These are phyloP conservation scores for Cataglyphis cursor DNA, from an alignment of 2,888 invertebrate genomes.

Conservation along the genomic window DNA sequence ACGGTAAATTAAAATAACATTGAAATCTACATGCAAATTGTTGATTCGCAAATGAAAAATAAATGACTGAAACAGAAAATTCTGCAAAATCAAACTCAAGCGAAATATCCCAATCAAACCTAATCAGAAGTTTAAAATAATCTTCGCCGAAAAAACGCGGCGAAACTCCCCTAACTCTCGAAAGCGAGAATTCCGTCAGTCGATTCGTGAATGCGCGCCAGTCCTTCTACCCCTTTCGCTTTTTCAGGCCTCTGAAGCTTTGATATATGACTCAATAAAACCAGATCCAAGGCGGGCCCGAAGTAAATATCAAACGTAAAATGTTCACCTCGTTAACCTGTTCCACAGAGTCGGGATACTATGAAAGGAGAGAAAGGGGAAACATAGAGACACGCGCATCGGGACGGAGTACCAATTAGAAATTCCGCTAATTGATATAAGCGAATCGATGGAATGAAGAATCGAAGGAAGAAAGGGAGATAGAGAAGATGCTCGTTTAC, in stretches of 20 bases:
- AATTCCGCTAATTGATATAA: constrained; percentile 77
- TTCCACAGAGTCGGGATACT: constrained; percentile 57
- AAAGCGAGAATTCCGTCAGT: constrained; percentile 52
- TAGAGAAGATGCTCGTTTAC: background rate
- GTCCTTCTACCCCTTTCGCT: constrained; percentile 51
- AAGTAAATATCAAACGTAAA: constrained; percentile 85
- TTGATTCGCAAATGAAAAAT: background rate
- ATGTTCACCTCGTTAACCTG: constrained; percentile 84
- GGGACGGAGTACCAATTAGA: constrained; percentile 75
- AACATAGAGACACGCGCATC: constrained; percentile 64
- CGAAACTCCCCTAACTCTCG: background rate
- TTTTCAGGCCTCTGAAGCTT: constrained; percentile 70
- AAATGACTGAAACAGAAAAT: background rate
- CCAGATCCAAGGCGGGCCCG: constrained; percentile 80
- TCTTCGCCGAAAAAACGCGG: constrained; percentile 5
- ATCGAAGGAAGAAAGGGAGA: constrained; percentile 3
- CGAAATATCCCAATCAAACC: background rate
- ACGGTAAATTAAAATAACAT: background rate
- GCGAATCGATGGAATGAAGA: constrained; percentile 49
- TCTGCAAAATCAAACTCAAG: background rate
- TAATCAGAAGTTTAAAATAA: constrained; percentile 9
- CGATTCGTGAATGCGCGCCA: constrained; percentile 27
- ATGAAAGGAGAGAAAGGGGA: constrained; percentile 2
- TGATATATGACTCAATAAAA: constrained; percentile 86
- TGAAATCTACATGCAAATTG: background rate